phyloP scores from a whole-genome alignment of 2,797 vertebrate species.

The Enteromius afrohamiltoni region DNA sequence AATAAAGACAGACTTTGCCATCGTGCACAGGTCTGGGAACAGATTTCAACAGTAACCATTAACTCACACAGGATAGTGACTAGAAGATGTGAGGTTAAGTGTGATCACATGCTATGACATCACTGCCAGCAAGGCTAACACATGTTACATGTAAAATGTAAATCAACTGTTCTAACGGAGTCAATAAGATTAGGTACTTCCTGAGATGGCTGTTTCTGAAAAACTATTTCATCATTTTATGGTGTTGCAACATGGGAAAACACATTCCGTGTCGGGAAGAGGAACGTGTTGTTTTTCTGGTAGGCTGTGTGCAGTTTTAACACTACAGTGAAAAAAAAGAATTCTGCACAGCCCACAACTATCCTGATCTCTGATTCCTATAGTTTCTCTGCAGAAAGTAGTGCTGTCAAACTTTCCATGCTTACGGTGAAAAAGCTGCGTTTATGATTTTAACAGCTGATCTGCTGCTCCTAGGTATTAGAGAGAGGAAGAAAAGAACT shows the following conservation, averaged over 20 bases:
- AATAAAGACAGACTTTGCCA: conserved; percentile 28
- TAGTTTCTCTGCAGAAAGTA: conserved; percentile 35
- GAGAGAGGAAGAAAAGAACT: not conserved
- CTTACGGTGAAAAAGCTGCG: not conserved
- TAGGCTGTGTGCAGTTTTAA: conserved; percentile 8
- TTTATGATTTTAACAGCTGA: conserved; percentile 47
- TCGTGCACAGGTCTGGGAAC: conserved; percentile 44
- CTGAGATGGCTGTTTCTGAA: conserved; percentile 11
- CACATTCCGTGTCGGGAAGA: not conserved
- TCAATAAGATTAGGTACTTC: not conserved
- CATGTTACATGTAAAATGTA: conserved; percentile 1
- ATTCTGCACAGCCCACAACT: not conserved
- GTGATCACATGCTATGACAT: conserved; percentile 49
- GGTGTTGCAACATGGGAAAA: conserved; percentile 52
- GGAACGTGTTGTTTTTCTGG: conserved; percentile 13
- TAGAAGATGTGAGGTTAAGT: conserved; percentile 32
- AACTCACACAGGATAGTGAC: conserved; percentile 3
- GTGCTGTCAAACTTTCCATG: conserved; percentile 39
- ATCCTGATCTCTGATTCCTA: conserved; percentile 1
- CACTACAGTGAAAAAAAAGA: not conserved
- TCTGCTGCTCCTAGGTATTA: conserved; percentile 25
- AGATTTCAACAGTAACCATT: conserved; percentile 32
- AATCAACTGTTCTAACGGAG: conserved; percentile 20
- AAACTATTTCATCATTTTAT: conserved; percentile 8
- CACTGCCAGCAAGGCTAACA: conserved; percentile 38